Evolutionary conservation across 2,888 invertebrate species (phyloP).

Genomic region (Lycaena phlaeas): DNA sequence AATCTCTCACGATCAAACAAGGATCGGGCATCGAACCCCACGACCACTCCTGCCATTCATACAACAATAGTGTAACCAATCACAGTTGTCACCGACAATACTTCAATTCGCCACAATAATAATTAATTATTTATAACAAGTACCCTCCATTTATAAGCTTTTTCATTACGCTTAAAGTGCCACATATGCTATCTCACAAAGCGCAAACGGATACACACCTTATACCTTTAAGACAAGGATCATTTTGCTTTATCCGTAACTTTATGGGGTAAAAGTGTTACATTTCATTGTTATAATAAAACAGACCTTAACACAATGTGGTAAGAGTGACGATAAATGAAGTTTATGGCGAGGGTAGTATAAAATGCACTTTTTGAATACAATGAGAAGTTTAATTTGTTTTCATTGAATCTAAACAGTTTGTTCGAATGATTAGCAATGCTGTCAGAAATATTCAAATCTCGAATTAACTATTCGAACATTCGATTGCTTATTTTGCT

Average conservation of each 20-base stretch:
- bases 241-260: background rate
- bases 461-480: slow-evolving; percentile 8
- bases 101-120: slow-evolving; percentile 34
- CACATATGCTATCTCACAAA: slow-evolving; percentile 35
- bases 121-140: slow-evolving; percentile 39
- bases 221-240: background rate
- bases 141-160: slow-evolving; percentile 30
- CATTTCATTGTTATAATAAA: background rate
- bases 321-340: slow-evolving; percentile 11
- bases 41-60: slow-evolving; percentile 6
- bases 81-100: slow-evolving; percentile 26
- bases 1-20: too few species aligned
- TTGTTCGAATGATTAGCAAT: slow-evolving; percentile 37
- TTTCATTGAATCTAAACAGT: slow-evolving; percentile 49
- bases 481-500: background rate
- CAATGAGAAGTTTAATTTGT: slow-evolving; percentile 68
- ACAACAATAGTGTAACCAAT: slow-evolving; percentile 25
- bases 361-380: slow-evolving; percentile 16
- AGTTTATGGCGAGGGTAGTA: background rate
- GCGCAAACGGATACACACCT: slow-evolving; percentile 10
- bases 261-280: background rate
- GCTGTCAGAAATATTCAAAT: slow-evolving; percentile 36
- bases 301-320: background rate
- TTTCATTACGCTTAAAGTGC: slow-evolving; percentile 38
- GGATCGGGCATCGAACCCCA: slow-evolving; percentile 4